Conservation (phyloP, 2,888 invertebrate genomes). For the Hirudinaria manillensis region DNA sequence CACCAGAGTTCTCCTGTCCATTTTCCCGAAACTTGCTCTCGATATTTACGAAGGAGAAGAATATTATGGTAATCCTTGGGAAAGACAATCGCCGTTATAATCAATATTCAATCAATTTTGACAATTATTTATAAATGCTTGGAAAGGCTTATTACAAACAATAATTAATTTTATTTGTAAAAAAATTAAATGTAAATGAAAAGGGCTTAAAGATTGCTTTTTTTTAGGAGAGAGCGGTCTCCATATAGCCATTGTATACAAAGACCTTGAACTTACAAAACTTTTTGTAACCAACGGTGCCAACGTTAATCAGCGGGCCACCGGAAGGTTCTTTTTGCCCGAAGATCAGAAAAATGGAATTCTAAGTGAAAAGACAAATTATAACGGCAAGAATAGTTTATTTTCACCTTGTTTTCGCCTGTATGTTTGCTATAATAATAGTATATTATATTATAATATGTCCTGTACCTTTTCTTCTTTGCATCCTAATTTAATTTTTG, state of each 20-base stretch:
- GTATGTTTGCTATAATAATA: too few relatives aligned
- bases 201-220: not conserved
- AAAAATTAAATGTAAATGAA: too few relatives aligned
- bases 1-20: conserved; percentile 79
- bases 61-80: conserved; percentile 68
- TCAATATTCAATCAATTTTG: not conserved
- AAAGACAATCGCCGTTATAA: conserved; percentile 3
- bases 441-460: too few relatives aligned
- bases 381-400: not conserved
- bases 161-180: too few relatives aligned
- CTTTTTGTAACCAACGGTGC: conserved; percentile 87
- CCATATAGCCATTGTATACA: conserved; percentile 91
- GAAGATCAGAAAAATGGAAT: conserved; percentile 72
- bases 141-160: too few relatives aligned
- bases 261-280: conserved; percentile 87
- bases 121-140: not conserved
- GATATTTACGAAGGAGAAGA: conserved; percentile 97
- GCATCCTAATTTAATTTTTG: not conserved
- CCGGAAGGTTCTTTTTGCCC: conserved; percentile 89
- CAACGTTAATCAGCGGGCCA: conserved; percentile 83
- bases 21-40: conserved; percentile 80
- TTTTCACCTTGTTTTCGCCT: too few relatives aligned
- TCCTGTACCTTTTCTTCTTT: too few relatives aligned
- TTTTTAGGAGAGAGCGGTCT: conserved; percentile 76
- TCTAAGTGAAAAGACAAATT: conserved; percentile 26